phyloP scores from a whole-genome alignment of 2,113 vertebrate species.

The Apeltes quadracus region DNA sequence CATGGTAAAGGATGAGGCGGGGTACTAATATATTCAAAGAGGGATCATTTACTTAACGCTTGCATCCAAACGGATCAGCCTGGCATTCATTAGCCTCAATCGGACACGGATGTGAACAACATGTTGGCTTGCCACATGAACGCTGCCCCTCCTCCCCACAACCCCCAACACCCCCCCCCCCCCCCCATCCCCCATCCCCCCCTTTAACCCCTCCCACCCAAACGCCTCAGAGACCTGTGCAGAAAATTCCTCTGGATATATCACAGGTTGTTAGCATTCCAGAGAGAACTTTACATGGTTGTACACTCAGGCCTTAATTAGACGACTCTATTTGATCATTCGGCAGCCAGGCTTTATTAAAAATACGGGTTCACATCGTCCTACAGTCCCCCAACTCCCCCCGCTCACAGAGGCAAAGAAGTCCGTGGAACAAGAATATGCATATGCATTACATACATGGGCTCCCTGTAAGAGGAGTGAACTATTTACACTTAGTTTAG shows the following conservation, averaged over 20 bases:
- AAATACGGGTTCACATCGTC: conserved; percentile 48
- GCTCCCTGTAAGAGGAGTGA: conserved; percentile 15
- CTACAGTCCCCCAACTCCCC: conserved; percentile 46
- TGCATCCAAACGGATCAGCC: conserved; percentile 68
- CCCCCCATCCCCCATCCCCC: conserved; percentile 33
- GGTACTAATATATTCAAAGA: conserved; percentile 70
- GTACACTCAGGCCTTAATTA: conserved; percentile 74
- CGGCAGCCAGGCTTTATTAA: conserved; percentile 76
- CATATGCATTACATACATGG: conserved; percentile 42
- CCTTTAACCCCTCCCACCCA: conserved; percentile 21
- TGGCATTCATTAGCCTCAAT: conserved; percentile 77
- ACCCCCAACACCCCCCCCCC: conserved; percentile 34
- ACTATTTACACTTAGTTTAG: conserved; percentile 14
- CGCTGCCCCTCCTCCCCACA: conserved; percentile 44
- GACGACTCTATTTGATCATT: conserved; percentile 75
- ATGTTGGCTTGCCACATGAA: conserved; percentile 72
- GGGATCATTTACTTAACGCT: conserved; percentile 75
- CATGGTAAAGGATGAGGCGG: conserved; percentile 27
- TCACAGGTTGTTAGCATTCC: conserved; percentile 79
- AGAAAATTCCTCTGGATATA: conserved; percentile 74
- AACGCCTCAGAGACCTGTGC: conserved; percentile 52
- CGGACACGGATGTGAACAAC: conserved; percentile 77
- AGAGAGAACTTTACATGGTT: conserved; percentile 66
- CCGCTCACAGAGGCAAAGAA: conserved; percentile 39
- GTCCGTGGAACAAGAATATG: conserved; percentile 35